phyloP scores from a whole-genome alignment of 2,888 invertebrate species.

The Eristalis intricaria region DNA sequence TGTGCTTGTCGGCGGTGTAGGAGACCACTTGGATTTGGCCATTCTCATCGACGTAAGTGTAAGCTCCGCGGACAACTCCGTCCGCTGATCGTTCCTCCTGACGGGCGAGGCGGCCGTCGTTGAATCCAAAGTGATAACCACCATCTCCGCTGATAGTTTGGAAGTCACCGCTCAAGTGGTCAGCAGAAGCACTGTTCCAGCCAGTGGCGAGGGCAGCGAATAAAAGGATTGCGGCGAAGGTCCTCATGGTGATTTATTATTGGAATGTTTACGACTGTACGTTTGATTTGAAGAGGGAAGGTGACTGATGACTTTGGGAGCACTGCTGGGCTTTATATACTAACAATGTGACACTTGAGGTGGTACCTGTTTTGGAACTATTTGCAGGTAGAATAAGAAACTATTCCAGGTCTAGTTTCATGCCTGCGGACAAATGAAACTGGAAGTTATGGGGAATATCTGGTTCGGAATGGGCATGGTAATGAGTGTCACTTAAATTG shows the following conservation, averaged over 20 bases:
- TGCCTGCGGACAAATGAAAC: not conserved
- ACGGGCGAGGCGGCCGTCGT: conserved; percentile 40
- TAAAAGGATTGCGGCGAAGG: conserved; percentile 22
- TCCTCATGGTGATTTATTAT: conserved; percentile 17
- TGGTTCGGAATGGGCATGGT: too few species aligned
- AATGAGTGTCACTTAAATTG: not conserved
- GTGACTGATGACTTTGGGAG: conserved; percentile 33
- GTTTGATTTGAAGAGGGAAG: not conserved
- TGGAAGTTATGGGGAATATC: not conserved
- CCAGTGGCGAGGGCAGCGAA: not conserved
- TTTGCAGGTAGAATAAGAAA: not conserved
- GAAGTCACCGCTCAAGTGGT: conserved; percentile 11
- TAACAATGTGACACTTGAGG: not conserved
- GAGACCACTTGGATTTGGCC: conserved; percentile 75
- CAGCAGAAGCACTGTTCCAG: not conserved
- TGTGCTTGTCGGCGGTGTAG: conserved; percentile 76
- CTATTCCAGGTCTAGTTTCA: not conserved
- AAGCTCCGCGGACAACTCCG: conserved; percentile 76
- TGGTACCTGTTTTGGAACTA: not conserved
- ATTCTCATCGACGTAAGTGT: conserved; percentile 78
- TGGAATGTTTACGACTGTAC: not conserved
- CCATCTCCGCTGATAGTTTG: conserved; percentile 23
- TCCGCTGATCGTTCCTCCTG: conserved; percentile 66
- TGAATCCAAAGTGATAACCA: conserved; percentile 61
- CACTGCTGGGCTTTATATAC: not conserved